A percentile compares a stretch with the other conserved stretches of the same genome.
Evolutionary conservation across 2,113 vertebrate species (phyloP).

Genomic region (Pseudonaja textilis): DNA sequence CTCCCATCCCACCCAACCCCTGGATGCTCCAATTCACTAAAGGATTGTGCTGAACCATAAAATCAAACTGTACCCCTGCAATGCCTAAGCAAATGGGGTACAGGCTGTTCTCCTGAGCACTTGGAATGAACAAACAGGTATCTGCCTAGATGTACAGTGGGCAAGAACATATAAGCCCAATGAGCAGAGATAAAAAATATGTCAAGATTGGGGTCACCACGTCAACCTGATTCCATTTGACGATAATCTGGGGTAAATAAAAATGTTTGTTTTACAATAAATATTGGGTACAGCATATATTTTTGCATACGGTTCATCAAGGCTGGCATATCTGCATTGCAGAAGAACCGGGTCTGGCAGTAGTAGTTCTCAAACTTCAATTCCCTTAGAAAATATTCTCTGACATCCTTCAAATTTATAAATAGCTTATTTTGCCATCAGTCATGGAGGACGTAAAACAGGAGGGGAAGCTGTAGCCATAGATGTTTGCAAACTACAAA

Average conservation of each 20-base stretch:
- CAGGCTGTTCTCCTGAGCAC: not conserved
- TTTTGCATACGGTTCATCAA: not conserved
- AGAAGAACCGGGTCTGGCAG: not conserved
- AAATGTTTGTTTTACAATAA: not conserved
- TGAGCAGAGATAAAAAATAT: not conserved
- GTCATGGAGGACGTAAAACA: not conserved
- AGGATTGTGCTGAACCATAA: not conserved
- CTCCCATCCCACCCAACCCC: slow-evolving; percentile 8
- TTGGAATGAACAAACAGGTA: not conserved
- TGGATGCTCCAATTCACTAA: not conserved
- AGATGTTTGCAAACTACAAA: not conserved
- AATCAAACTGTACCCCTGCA: no score
- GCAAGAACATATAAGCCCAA: no score
- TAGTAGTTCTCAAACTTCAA: not conserved
- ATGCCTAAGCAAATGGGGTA: not conserved
- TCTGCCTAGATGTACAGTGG: not conserved
- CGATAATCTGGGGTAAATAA: not conserved
- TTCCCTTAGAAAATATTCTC: not conserved
- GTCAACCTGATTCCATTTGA: not conserved
- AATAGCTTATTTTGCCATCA: not conserved
- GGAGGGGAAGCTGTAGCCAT: not conserved
- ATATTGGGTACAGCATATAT: not conserved
- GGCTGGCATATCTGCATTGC: not conserved
- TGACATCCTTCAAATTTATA: not conserved
- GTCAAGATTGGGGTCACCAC: not conserved